A percentile compares a stretch with the other conserved stretches of the same genome.
phyloP scores from a whole-genome alignment of 2,888 invertebrate species.

The Pseudoips prasinana region DNA sequence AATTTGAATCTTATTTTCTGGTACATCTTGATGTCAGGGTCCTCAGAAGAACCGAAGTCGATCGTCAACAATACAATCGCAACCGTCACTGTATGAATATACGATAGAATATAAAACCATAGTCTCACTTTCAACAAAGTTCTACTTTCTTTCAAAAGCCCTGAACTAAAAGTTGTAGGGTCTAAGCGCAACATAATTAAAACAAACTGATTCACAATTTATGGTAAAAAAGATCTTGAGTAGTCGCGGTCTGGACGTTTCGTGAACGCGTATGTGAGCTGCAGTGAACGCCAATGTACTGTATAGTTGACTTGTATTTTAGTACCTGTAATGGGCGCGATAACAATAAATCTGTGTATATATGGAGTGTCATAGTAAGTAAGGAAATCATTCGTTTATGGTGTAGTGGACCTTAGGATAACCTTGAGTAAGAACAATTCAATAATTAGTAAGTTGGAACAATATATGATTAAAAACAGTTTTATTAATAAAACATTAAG shows the following conservation, averaged over 20 bases:
- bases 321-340: slow-evolving; percentile 28
- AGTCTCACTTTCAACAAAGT: slow-evolving; percentile 52
- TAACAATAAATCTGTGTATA: slow-evolving; percentile 24
- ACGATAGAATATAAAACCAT: slow-evolving; percentile 43
- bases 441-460: too few relatives aligned
- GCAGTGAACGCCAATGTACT: slow-evolving; percentile 24
- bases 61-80: slow-evolving; percentile 44
- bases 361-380: slow-evolving; percentile 19
- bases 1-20: slow-evolving; percentile 57
- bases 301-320: slow-evolving; percentile 23
- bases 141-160: slow-evolving; percentile 40
- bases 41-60: slow-evolving; percentile 53
- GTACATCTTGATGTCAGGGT: slow-evolving; percentile 50
- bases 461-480: too few relatives aligned
- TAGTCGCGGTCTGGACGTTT: slow-evolving; percentile 6
- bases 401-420: too few relatives aligned
- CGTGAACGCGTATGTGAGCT: slow-evolving; percentile 22
- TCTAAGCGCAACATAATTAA: slow-evolving; percentile 36
- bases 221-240: too few relatives aligned
- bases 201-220: too few relatives aligned
- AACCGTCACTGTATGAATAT: slow-evolving; percentile 44
- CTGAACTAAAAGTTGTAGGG: slow-evolving; percentile 24
- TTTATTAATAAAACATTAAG: too few relatives aligned
- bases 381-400: not conserved
- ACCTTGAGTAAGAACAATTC: too few relatives aligned